A percentile compares a stretch with the other conserved stretches of the same genome.
Evolutionary conservation across 2,888 invertebrate species (phyloP).

Genomic region (Conus canariensis): DNA sequence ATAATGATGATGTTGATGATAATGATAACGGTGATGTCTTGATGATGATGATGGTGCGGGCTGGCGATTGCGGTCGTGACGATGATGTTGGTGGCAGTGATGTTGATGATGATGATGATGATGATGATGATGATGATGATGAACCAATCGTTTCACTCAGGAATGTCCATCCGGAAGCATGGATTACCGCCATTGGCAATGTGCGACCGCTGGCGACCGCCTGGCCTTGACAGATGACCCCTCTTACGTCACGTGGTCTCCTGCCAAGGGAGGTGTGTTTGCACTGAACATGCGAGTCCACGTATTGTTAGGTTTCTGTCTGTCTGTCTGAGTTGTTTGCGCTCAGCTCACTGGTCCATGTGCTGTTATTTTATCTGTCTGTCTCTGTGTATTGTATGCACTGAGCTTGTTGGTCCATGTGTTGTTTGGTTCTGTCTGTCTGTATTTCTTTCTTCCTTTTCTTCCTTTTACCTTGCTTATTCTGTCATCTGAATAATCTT

Average conservation of each 20-base stretch:
- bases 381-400: neutral
- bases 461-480: no score
- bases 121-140: neutral
- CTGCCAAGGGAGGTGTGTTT: neutral
- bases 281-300: neutral
- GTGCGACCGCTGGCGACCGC: neutral
- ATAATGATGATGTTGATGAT: neutral
- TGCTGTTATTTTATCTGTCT: neutral
- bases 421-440: neutral
- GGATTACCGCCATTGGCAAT: conserved; percentile 27
- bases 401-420: neutral
- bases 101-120: neutral
- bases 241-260: neutral
- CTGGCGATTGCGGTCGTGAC: neutral
- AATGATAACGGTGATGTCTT: no score
- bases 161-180: neutral
- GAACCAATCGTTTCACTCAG: neutral
- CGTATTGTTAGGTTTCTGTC: neutral
- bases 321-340: no score
- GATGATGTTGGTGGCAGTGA: neutral
- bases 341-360: no score
- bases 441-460: neutral
- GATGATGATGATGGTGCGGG: neutral
- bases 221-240: conserved; percentile 5
- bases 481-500: no score